Evolutionary conservation across 2,797 vertebrate genomes (phyloP).

Genomic region (Cuculus canorus): DNA sequence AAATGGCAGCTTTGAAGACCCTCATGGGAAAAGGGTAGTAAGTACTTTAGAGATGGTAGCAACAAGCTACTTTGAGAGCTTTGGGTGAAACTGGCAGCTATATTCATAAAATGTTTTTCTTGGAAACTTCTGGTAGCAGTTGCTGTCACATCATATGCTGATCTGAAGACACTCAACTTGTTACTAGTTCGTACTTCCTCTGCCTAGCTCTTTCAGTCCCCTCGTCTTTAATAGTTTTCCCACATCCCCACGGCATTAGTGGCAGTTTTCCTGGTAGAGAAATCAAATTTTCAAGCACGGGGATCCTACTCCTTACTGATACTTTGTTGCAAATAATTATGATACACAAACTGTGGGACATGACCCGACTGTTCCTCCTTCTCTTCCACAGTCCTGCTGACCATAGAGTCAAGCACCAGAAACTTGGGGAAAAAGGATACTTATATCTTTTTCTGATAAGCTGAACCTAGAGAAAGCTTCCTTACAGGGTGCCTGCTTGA

Average conservation of each 20-base stretch:
- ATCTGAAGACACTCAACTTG: background rate
- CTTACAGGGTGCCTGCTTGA: background rate
- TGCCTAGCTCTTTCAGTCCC: background rate
- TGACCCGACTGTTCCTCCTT: background rate
- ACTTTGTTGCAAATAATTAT: background rate
- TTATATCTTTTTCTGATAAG: background rate
- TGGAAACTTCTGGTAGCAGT: background rate
- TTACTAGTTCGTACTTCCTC: background rate
- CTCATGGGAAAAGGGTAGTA: background rate
- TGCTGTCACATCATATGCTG: background rate
- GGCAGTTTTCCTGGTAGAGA: background rate
- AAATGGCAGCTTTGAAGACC: background rate
- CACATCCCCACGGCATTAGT: accelerated
- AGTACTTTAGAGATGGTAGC: background rate
- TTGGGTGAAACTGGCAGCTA: background rate
- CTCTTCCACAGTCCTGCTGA: background rate
- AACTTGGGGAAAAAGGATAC: background rate
- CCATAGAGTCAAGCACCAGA: background rate
- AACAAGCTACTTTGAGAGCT: background rate
- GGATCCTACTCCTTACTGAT: background rate
- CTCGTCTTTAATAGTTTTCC: background rate
- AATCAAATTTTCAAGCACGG: background rate
- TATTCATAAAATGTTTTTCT: background rate
- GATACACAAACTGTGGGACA: accelerated
- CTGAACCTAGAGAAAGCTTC: background rate